Conservation (phyloP, 2,113 vertebrate species). For the Gambusia holbrooki region DNA sequence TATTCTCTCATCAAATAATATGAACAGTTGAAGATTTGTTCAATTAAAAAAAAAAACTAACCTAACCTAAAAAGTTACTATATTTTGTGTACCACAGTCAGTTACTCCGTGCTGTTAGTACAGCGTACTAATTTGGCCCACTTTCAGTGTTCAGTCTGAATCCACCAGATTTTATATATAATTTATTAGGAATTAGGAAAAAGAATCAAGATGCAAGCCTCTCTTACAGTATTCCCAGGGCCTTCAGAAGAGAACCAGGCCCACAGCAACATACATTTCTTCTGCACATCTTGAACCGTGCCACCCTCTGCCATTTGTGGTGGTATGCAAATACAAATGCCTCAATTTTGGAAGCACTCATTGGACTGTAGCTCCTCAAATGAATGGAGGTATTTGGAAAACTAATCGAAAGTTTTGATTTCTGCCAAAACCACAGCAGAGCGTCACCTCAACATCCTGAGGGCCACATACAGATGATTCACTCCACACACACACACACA, state of each 20-base stretch:
- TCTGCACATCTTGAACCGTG: neutral
- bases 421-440: conserved; percentile 47
- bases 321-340: neutral
- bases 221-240: too few relatives aligned
- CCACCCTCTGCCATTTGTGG: neutral
- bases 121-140: too few relatives aligned
- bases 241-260: neutral
- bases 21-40: too few relatives aligned
- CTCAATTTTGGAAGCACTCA: neutral
- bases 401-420: conserved; percentile 14
- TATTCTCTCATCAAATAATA: neutral
- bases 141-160: neutral
- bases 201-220: too few relatives aligned
- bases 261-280: neutral
- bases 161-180: neutral
- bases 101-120: too few relatives aligned
- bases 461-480: conserved; percentile 20
- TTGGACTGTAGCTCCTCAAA: conserved; percentile 39
- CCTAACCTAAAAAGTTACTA: too few relatives aligned
- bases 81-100: too few relatives aligned
- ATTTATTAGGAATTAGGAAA: too few relatives aligned
- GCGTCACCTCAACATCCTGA: conserved; percentile 38
- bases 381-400: conserved; percentile 58
- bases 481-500: conserved; percentile 9
- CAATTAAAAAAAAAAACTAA: too few relatives aligned